Evolutionary conservation across 2,888 invertebrate genomes (phyloP).

Genomic region (Deilephila porcellus): DNA sequence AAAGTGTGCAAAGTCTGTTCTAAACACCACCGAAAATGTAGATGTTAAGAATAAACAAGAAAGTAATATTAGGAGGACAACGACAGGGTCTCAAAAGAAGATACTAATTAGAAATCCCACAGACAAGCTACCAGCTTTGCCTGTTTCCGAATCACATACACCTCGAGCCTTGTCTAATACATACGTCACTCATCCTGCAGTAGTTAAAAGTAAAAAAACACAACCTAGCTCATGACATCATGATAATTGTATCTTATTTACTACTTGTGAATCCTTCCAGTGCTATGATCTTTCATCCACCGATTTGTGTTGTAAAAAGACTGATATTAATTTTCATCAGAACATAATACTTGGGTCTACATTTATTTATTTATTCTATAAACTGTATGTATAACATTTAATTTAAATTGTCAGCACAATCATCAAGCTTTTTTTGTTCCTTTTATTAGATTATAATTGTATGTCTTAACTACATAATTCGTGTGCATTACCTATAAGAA

Average conservation of each 20-base stretch:
- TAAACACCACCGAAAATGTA: constrained; percentile 77
- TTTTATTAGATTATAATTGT: too few species aligned
- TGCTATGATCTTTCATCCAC: constrained; percentile 76
- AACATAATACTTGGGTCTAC: constrained; percentile 27
- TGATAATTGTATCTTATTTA: constrained; percentile 44
- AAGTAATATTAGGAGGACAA: constrained; percentile 87
- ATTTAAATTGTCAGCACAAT: too few species aligned
- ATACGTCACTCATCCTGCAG: constrained; percentile 86
- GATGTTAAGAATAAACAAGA: constrained; percentile 77
- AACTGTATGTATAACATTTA: not conserved
- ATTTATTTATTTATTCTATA: constrained; percentile 19
- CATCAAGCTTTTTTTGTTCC: too few species aligned
- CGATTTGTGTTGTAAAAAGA: constrained; percentile 69
- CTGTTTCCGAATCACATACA: constrained; percentile 78
- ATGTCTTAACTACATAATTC: too few species aligned
- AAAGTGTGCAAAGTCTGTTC: constrained; percentile 73
- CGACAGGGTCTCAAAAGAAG: constrained; percentile 85
- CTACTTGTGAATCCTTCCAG: constrained; percentile 81
- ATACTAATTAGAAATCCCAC: constrained; percentile 88
- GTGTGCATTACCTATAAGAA: not conserved
- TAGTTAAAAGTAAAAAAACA: constrained; percentile 73
- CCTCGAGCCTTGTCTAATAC: constrained; percentile 89
- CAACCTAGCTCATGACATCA: constrained; percentile 77
- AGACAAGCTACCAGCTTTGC: constrained; percentile 89
- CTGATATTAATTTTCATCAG: constrained; percentile 54